Evolutionary conservation across 2,113 vertebrate species (phyloP), one percentile per base, ranked within the genome.

Genomic region (Ellobius talpinus): DNA sequence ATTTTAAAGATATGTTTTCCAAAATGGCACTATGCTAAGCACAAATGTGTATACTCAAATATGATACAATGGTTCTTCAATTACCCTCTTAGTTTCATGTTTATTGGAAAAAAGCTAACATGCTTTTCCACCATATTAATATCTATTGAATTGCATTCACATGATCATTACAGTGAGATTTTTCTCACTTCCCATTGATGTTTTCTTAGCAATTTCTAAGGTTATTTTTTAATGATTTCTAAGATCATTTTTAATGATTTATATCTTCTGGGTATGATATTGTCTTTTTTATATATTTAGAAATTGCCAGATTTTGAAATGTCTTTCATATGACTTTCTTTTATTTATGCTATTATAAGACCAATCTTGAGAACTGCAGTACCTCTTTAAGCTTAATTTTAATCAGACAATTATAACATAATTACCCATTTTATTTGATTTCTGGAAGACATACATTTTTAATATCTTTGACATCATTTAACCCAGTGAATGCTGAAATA

Each of bases 131-230:
- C 73, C 93, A 97, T 78, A 78, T 24, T 91, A 39, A 95, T 91
- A 61, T 97, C 96, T 97, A 97, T 98, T 98, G 96, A 97, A 97
- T 98, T 98, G 73, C 66, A 3, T 82, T 91, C 73, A 88, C 55
- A 68, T 95, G 61, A 96, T 96, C 36, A 79, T 1, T 61, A 0
- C 23, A 94, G 77, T 97, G 39, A 97, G 76, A 90, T 26, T 55
- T 68, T 96, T 96, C 8, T 92, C 12, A 92, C n/a, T 91, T 95
- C 97, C 76, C 42, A 93, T 93, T 65, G 85, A 97, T 89, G 1
- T 16, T 70, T 70, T 7, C 31, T 13, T 36, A 36, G 42, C 3
- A 36, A 36, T 47, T 87, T 87, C 5, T 47, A 50, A 68, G 2
- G 10, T 63, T 14, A 84, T 5, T 63, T 72, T n/a, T 72, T 23